A percentile compares a stretch with the other conserved stretches of the same genome.
Conservation (phyloP, 2,797 vertebrate genomes). For the Tokudaia muenninki region DNA sequence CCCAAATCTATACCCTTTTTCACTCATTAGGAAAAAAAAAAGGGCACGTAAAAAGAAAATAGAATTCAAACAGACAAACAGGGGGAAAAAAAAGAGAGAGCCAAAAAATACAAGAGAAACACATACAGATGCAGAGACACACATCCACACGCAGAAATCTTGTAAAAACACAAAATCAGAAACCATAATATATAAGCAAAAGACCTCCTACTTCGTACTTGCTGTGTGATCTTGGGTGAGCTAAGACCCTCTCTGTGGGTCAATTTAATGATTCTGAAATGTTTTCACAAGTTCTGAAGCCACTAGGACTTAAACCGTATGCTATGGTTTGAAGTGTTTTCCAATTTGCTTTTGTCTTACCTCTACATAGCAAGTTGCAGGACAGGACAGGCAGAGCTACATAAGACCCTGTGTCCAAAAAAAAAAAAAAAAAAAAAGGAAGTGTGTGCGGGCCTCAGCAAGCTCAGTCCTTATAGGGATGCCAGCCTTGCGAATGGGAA, state of each 20-base stretch:
- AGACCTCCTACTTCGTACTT: neutral
- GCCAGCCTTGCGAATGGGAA: neutral
- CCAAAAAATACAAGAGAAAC: neutral
- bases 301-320: too few relatives aligned
- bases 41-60: neutral
- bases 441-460: neutral
- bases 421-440: neutral
- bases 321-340: neutral
- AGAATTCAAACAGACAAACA: neutral
- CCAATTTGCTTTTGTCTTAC: conserved; percentile 38
- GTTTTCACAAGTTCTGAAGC: neutral
- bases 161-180: neutral
- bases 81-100: neutral
- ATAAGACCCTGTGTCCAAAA: neutral
- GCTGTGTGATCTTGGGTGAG: neutral
- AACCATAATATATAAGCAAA: neutral
- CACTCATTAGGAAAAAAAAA: neutral
- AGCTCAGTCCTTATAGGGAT: neutral
- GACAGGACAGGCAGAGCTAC: neutral
- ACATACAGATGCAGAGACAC: neutral
- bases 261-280: conserved; percentile 7
- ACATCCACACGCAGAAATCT: neutral
- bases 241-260: neutral
- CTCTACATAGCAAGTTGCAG: neutral
- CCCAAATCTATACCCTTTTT: neutral